Evolutionary conservation across 2,797 vertebrate species (phyloP), one percentile per base, ranked within the genome.

Genomic region (Anniella stebbinsi): DNA sequence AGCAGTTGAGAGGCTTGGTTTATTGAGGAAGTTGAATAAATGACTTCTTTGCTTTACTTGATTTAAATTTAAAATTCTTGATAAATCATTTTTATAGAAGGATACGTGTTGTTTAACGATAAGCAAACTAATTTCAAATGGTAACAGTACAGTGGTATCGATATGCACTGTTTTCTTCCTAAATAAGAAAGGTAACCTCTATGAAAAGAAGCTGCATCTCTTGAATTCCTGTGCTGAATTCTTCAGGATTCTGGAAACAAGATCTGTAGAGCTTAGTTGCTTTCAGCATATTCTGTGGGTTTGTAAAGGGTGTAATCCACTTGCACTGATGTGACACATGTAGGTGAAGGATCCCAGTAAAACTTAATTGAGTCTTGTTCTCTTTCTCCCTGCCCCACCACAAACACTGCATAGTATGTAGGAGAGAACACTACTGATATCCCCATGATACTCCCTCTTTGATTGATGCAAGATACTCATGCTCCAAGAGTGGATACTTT

Each of bases 131-230:
- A 11, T 69, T 33, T 72, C 54, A 83, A 15, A 4, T 3, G 4
- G 17, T 0, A 0, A 72, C 0, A 0, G 66, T n/a, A 36, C 0
- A 28, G 45, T 78, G 38, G 38, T 57, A 70, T 57, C 33, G 60
- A n/a, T 80, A 72, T 6, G 17, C 5, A 77, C 21, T 18, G 2
- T 77, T 41, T 18, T 36, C 21, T n/a, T 38, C 28, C 12, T 67
- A 41, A 57, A 54, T 83, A 33, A 63, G 12, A 84, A 84, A 63
- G 63, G 54, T 21, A 48, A 17, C 33, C 70, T 51, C 48, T 66
- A 66, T 63, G 30, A 77, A 83, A 30, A 36, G 25, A 80, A 57
- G 30, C 7, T 23, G 48, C 12, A 54, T 63, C 8, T 73, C 30
- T 30, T 84, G 38, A 30, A 13, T 63, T 60, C 6, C 76, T 82